Evolutionary conservation across 2,888 invertebrate genomes (phyloP).

Genomic region (Latrodectus elegans): DNA sequence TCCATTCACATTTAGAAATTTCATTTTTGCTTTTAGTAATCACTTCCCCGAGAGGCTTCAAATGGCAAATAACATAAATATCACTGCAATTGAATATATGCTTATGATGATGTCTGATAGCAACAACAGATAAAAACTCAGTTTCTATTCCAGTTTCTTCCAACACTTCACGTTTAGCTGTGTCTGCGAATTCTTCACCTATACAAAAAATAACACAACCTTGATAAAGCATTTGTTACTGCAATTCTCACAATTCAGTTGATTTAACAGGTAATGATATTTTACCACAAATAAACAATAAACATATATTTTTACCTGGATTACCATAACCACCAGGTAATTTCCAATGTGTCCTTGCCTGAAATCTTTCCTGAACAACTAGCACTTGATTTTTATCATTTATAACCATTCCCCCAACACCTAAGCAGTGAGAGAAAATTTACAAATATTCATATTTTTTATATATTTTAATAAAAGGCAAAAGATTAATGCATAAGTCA

Average conservation of each 20-base stretch:
- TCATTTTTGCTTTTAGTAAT: constrained; percentile 59
- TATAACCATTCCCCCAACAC: constrained; percentile 85
- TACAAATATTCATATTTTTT: too few species aligned
- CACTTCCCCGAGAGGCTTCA: constrained; percentile 78
- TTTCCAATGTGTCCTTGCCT: constrained; percentile 83
- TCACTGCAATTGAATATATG: constrained; percentile 89
- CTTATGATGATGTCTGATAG: constrained; percentile 85
- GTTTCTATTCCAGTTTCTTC: constrained; percentile 92
- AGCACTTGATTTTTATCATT: constrained; percentile 86
- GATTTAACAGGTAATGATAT: not conserved
- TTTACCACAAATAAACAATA: not conserved
- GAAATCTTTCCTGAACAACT: constrained; percentile 85
- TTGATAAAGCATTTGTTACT: not conserved
- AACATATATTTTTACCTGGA: constrained; percentile 79
- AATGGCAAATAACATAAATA: constrained; percentile 85
- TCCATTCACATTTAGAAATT: constrained; percentile 68
- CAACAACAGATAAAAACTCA: constrained; percentile 84
- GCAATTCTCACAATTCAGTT: not conserved
- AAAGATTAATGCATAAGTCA: not conserved
- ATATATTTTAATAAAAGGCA: not conserved
- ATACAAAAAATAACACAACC: constrained; percentile 52
- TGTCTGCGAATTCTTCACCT: constrained; percentile 89
- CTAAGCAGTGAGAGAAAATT: constrained; percentile 9
- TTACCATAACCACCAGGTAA: constrained; percentile 94
- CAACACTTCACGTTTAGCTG: constrained; percentile 88